Conservation (phyloP, 2,113 vertebrate genomes). For the Dasyprocta punctata region DNA sequence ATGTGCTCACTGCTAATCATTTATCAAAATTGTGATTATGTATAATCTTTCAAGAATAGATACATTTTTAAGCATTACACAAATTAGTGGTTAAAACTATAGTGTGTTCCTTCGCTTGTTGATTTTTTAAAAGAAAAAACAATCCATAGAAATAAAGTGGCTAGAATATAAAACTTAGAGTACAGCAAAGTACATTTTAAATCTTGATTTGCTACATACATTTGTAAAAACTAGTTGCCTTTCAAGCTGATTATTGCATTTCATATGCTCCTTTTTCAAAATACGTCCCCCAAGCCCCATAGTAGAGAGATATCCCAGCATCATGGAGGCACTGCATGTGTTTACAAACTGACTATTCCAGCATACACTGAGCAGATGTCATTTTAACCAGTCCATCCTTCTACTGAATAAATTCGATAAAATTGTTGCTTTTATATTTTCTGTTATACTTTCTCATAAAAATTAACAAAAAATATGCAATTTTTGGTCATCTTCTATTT, state of each 20-base stretch:
- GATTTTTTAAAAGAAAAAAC: constrained; percentile 43
- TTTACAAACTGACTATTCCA: neutral
- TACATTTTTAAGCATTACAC: neutral
- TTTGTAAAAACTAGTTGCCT: neutral
- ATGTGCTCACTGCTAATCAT: constrained; percentile 45
- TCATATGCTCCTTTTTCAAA: neutral
- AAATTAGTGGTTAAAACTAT: constrained; percentile 3
- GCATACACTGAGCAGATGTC: neutral
- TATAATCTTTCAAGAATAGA: constrained; percentile 41
- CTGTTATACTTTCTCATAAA: neutral
- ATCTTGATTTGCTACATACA: neutral
- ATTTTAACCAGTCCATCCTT: neutral
- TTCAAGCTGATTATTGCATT: neutral
- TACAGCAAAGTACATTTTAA: constrained; percentile 9
- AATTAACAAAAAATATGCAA: neutral
- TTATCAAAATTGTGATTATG: constrained; percentile 22
- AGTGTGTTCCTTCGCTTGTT: neutral
- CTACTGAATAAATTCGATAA: neutral
- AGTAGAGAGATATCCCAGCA: neutral
- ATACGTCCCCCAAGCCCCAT: accelerated
- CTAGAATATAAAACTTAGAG: neutral
- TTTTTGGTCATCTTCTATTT: neutral
- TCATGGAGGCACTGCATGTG: neutral
- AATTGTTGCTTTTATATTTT: neutral
- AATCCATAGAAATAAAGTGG: neutral